Evolutionary conservation across 2,797 vertebrate genomes (phyloP).

Genomic region (Mus spretus): DNA sequence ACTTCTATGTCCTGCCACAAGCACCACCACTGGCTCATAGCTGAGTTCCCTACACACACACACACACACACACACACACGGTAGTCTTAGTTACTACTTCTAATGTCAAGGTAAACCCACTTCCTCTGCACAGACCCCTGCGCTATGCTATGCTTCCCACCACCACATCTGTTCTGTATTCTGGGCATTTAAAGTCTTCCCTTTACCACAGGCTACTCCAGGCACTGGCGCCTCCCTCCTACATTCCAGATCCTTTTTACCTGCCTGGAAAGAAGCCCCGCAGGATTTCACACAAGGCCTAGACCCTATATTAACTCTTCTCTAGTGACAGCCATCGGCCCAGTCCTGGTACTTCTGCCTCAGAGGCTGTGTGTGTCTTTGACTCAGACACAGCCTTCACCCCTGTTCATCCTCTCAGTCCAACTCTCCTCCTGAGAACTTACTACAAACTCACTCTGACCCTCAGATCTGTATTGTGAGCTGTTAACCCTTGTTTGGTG

Average conservation of each 20-base stretch:
- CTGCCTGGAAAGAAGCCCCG: neutral
- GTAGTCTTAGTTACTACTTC: neutral
- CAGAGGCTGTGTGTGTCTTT: neutral
- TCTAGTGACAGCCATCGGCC: neutral
- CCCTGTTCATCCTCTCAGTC: neutral
- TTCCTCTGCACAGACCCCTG: rapidly evolving
- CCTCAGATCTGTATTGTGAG: rapidly evolving
- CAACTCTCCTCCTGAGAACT: neutral
- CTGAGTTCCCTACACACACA: neutral
- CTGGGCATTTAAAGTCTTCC: neutral
- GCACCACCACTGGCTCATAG: neutral
- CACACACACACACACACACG: neutral
- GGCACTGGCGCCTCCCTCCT: neutral
- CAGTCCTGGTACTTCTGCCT: neutral
- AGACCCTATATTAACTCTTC: neutral
- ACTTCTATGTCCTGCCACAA: neutral
- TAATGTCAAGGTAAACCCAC: too few relatives aligned
- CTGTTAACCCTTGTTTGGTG: too few relatives aligned
- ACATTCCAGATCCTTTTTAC: neutral
- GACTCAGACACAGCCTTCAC: neutral
- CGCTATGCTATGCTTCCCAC: rapidly evolving
- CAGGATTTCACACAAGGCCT: neutral
- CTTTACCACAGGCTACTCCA: neutral
- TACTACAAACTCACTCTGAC: neutral
- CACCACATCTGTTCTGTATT: neutral